Evolutionary conservation across 1,140 invertebrate species (phyloP).

Genomic region (Anastrepha ludens): DNA sequence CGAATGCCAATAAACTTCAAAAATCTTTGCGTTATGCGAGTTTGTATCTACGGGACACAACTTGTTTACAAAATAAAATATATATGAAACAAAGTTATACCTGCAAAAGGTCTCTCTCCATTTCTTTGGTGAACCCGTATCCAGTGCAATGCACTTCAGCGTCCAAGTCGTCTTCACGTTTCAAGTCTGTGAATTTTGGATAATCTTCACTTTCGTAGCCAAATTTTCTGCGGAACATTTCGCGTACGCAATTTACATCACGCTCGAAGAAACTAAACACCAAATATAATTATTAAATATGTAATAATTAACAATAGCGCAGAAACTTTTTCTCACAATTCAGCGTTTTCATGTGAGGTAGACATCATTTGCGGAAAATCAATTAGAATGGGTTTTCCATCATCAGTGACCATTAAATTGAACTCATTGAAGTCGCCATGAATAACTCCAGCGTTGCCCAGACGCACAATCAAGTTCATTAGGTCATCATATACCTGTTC

Average conservation of each 20-base stretch:
- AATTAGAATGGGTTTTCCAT: conserved; percentile 90
- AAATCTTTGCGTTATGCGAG: no score
- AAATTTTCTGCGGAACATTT: conserved; percentile 95
- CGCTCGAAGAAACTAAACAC: conserved; percentile 89
- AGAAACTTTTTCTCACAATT: conserved; percentile 80
- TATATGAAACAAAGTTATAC: conserved; percentile 53
- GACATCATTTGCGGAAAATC: conserved; percentile 99
- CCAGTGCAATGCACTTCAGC: conserved; percentile 92
- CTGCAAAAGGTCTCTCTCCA: conserved; percentile 84
- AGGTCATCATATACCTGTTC: conserved; percentile 93
- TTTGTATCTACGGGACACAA: no score
- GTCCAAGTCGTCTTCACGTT: conserved; percentile 89
- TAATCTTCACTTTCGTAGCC: conserved; percentile 91
- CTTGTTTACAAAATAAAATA: no score
- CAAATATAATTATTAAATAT: background rate
- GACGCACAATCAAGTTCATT: conserved; percentile 94
- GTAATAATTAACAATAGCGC: background rate
- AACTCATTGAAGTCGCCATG: conserved; percentile 99
- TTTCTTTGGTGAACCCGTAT: conserved; percentile 91
- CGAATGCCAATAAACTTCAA: no score
- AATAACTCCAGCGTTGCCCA: conserved; percentile 96
- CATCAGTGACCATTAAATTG: conserved; percentile 93
- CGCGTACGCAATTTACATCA: conserved; percentile 94
- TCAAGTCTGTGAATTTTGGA: conserved; percentile 91
- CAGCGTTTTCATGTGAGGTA: conserved; percentile 92